Base-by-base conservation (phyloP, 2,113 vertebrate species). In the Cariama cristata region DNA sequence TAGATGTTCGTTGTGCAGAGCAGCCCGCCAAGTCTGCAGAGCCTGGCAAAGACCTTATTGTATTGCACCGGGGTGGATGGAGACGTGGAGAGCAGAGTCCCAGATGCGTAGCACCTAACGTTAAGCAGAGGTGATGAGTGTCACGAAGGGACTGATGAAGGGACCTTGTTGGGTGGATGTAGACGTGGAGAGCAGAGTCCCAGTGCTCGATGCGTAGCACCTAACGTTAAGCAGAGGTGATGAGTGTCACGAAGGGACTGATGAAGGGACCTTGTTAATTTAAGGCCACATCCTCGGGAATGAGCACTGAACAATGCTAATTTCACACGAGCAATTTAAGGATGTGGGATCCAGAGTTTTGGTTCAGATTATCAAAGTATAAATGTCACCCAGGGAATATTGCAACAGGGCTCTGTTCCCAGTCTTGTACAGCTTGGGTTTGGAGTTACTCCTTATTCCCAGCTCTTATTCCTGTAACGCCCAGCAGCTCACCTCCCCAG, bases 101-200 rank as follows among this genome's bases (percentile, higher is more conserved):
- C 33, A 11, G 2, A 6, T 8, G 4, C 12, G 2, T 7, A 4
- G 22, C 75, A 40, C 62, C 62, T 9, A 45, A 28, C 3, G 0
- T 4, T 9, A 33, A n/a, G 76, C 52, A n/a, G 60, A 67, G 32
- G 32, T 35, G 90, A 52, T 33, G 68, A 77, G 42, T 4, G 22
- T 27, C 18, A 2, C 0, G 1, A 30, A 74, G 47, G 59, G 53
- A 35, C 35, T 0, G 2, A 45, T 59, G 47, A 75, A 64, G 26
- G 40, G 40, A 74, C 40, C 47, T 72, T 3, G 0, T 35, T 93
- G 60, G 23, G 23, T 17, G 2, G 18, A 32, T 42, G 52, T 38
- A 49, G 59, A 44, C 64, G 32, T 12, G 30, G 38, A n/a, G n/a
- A n/a, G 30, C 62, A 86, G 75, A 58, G 44, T n/a, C 55, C 50